phyloP scores from a whole-genome alignment of 2,113 vertebrate genomes.

The Erinaceus europaeus region DNA sequence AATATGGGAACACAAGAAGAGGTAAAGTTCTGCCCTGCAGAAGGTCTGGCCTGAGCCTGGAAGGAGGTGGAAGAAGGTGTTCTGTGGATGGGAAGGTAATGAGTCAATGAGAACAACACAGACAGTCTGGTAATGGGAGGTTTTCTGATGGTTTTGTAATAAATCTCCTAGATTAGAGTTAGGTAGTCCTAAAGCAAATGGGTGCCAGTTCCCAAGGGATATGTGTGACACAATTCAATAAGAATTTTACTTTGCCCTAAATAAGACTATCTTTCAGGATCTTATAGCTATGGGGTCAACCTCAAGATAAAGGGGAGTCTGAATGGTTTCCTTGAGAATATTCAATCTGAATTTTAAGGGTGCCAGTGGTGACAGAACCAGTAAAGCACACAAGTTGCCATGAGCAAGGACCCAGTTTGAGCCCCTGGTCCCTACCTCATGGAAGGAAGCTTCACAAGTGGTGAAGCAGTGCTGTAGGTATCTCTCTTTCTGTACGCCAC shows the following conservation, averaged over 20 bases:
- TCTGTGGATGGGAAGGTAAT: background rate
- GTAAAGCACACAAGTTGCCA: no score
- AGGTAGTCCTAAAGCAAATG: background rate
- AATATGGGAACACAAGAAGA: background rate
- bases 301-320: background rate
- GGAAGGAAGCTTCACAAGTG: no score
- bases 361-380: no score
- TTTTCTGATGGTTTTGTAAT: background rate
- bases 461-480: no score
- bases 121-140: background rate
- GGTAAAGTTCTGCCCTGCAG: fast-evolving
- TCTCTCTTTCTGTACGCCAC: no score
- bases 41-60: background rate
- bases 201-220: background rate
- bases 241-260: background rate
- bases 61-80: background rate
- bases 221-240: background rate
- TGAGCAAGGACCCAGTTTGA: no score
- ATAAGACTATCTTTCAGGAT: background rate
- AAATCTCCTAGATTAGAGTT: background rate
- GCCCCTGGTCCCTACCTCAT: no score
- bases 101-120: background rate
- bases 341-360: no score
- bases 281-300: background rate
- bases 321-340: background rate